Conservation (phyloP, 1,140 invertebrate species). For the Holcopasites calliopsidis region DNA sequence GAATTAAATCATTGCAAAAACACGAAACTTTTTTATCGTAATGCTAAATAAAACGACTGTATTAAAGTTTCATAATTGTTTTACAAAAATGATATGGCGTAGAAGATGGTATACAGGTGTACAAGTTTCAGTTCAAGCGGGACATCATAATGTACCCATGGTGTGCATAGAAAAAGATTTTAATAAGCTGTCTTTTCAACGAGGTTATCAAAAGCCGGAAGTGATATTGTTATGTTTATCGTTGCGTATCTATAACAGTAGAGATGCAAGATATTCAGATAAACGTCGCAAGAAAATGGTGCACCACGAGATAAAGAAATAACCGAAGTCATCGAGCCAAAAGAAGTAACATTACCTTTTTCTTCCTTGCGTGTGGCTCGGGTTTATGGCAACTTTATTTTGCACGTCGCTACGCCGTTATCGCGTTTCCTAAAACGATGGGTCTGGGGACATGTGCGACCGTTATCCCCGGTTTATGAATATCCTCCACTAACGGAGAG, state of each 20-base stretch:
- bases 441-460: neutral
- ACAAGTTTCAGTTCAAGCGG: neutral
- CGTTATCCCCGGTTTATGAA: conserved; percentile 42
- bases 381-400: conserved; percentile 25
- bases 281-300: conserved; percentile 10
- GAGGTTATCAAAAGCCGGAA: conserved; percentile 13
- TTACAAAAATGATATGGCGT: neutral
- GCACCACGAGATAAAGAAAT: conserved; percentile 33
- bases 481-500: conserved; percentile 1
- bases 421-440: conserved; percentile 31
- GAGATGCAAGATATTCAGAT: conserved; percentile 21
- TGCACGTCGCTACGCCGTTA: conserved; percentile 32
- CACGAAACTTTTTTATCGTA: no score
- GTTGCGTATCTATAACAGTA: conserved; percentile 22
- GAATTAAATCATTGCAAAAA: no score
- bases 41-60: no score
- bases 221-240: conserved; percentile 44
- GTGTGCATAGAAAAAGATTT: conserved; percentile 21
- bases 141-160: neutral
- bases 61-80: neutral
- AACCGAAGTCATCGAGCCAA: conserved; percentile 30
- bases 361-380: neutral
- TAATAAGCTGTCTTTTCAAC: conserved; percentile 23
- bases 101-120: neutral
- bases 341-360: conserved; percentile 39